A percentile compares a stretch with the other conserved stretches of the same genome.
phyloP scores from a whole-genome alignment of 23 tunicate species.

The Trididemnum miniatum region DNA sequence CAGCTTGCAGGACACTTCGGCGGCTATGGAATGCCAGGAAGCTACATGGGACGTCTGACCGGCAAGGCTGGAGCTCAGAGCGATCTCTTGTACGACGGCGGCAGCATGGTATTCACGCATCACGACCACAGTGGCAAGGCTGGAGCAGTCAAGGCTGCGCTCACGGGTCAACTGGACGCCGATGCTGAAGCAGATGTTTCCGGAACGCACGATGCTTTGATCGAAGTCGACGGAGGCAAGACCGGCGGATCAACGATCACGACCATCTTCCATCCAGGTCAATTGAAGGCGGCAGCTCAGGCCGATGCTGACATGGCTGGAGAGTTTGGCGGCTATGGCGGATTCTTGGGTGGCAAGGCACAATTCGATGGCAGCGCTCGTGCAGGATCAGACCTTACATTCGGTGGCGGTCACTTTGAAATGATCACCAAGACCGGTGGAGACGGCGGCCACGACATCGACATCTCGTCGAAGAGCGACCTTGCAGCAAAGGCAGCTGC shows the following conservation, averaged over 20 bases:
- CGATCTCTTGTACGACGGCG: conserved; percentile 1
- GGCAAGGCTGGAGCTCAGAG: conserved; percentile 18
- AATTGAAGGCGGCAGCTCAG: background rate
- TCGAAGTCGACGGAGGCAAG: conserved; percentile 24
- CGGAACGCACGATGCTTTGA: conserved; percentile 4
- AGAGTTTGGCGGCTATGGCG: background rate
- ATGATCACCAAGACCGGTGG: conserved; percentile 22
- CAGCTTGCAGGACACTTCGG: conserved; percentile 9
- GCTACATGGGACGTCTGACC: background rate
- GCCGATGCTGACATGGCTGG: conserved; percentile 2
- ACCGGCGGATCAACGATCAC: background rate
- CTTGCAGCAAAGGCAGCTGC: conserved; percentile 13
- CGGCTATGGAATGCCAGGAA: background rate
- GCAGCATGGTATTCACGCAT: background rate
- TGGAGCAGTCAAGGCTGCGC: conserved; percentile 14
- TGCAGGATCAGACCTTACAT: background rate
- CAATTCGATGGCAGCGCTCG: background rate
- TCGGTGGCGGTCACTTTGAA: conserved; percentile 1
- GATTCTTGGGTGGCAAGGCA: conserved; percentile 20
- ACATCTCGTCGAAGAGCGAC: conserved; percentile 7
- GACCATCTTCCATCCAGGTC: conserved; percentile 14
- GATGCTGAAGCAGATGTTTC: background rate
- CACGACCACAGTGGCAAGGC: background rate
- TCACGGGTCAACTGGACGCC: conserved; percentile 4
- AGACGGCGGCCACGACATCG: background rate